Evolutionary conservation across 2,797 vertebrate genomes (phyloP), one percentile per base, ranked within the genome.

Genomic region (Sebastes nivosus): DNA sequence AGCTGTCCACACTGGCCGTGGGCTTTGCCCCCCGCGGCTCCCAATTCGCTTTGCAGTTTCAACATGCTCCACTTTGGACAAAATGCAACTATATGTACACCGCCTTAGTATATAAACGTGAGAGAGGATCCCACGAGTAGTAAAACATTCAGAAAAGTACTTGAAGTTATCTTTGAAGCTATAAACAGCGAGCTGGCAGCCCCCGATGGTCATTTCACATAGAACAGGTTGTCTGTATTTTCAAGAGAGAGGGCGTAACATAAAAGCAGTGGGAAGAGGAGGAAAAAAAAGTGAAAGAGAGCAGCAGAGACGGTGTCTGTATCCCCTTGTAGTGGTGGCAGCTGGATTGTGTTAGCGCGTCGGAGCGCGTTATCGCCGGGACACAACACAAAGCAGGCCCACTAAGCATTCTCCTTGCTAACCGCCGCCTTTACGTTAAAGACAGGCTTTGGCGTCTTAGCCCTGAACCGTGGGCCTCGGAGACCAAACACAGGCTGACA

Each of bases 301-400:
- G 80, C 69, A 72, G 72, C 34, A 57, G 75, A 77, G 82, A 25
- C 30, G 1, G 81, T 66, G 81, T 72, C 36, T 84, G 65, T 61
- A 30, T 70, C 42, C 52, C 61, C 29, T 36, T 14, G 70, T 46
- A 36, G 63, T 58, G 75, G 54, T 61, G 76, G 86, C 93, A 94
- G 91, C 93, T 94, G 94, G 92, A 70, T 74, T 16, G 82, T 36
- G 90, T 94, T 94, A 92, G 69, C 16, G 67, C 59, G 90, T 92
- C 89, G 57, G 18, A 81, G 86, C 24, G 52, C 52, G 83, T 90
- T 94, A 92, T 87, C 72, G 50, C 72, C 10, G 25, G 61, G 80
- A 79, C 81, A 27, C 88, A 67, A 94, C 93, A 92, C 83, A 90
- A 91, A 92, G 85, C 93, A 94, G 92, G 80, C 90, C 25, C 75